A percentile compares a stretch with the other conserved stretches of the same genome.
Evolutionary conservation across 2,113 vertebrate species (phyloP).

Genomic region (Tupaia chinensis): DNA sequence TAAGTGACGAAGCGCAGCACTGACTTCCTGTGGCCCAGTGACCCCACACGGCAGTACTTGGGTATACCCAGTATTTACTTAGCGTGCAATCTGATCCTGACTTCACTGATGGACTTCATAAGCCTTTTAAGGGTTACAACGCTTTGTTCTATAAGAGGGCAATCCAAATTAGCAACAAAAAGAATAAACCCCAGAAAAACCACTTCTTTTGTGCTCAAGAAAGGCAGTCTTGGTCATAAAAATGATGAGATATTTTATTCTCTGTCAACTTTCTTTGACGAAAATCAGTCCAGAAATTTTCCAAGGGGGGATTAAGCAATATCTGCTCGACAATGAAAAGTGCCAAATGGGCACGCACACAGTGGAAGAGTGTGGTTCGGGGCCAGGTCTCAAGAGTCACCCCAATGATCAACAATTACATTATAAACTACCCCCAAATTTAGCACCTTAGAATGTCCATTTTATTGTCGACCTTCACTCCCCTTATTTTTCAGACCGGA

Average conservation of each 20-base stretch:
- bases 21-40: background rate
- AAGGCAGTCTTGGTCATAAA: conserved; percentile 43
- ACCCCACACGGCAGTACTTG: background rate
- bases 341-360: accelerated
- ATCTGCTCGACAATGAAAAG: background rate
- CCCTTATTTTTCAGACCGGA: background rate
- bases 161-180: conserved; percentile 62
- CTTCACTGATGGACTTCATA: background rate
- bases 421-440: background rate
- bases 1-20: accelerated
- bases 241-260: conserved; percentile 23
- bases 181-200: conserved; percentile 51
- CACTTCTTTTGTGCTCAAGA: conserved; percentile 34
- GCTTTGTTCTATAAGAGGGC: conserved; percentile 42
- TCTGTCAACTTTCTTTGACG: conserved; percentile 4
- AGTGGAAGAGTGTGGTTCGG: background rate
- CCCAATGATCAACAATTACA: too few species aligned
- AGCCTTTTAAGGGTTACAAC: conserved; percentile 56
- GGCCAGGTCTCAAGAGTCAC: accelerated
- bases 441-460: background rate
- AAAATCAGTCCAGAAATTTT: conserved; percentile 38
- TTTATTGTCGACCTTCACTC: background rate
- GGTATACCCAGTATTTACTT: background rate
- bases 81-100: background rate
- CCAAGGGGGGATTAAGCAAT: background rate